A percentile compares a stretch with the other conserved stretches of the same genome.
Evolutionary conservation across 2,888 invertebrate species (phyloP).

Genomic region (Meghimatium bilineatum): DNA sequence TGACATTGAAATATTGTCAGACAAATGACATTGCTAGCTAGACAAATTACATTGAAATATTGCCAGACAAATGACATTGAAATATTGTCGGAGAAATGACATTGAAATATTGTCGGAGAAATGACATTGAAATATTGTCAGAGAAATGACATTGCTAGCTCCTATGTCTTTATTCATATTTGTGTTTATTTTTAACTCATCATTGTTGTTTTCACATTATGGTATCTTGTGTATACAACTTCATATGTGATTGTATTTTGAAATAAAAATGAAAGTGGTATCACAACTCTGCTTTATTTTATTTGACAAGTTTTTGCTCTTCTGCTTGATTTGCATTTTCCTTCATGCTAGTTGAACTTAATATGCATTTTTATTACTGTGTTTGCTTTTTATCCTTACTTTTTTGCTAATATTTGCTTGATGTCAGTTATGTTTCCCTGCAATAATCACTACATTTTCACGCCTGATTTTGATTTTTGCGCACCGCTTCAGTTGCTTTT

Average conservation of each 20-base stretch:
- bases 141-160: too few relatives aligned
- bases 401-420: slow-evolving; percentile 4
- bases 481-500: slow-evolving; percentile 52
- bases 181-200: too few relatives aligned
- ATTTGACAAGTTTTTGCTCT: neutral
- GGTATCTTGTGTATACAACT: too few relatives aligned
- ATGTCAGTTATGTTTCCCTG: slow-evolving; percentile 9
- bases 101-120: too few relatives aligned
- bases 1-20: too few relatives aligned
- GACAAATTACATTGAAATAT: too few relatives aligned
- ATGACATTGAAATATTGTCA: too few relatives aligned
- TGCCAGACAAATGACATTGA: too few relatives aligned
- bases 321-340: neutral
- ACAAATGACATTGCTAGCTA: too few relatives aligned
- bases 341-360: neutral
- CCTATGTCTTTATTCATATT: too few relatives aligned
- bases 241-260: neutral
- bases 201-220: too few relatives aligned
- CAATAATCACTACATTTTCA: slow-evolving; percentile 44
- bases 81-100: too few relatives aligned
- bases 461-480: slow-evolving; percentile 46
- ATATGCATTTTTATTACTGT: slow-evolving; percentile 17
- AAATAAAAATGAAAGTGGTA: neutral
- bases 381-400: slow-evolving; percentile 1
- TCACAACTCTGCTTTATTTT: neutral